Percentiles rank a stretch among this genome's conserved stretches.
Conservation (phyloP, 2,888 invertebrate genomes). For the Acrocyrtus sp. region DNA sequence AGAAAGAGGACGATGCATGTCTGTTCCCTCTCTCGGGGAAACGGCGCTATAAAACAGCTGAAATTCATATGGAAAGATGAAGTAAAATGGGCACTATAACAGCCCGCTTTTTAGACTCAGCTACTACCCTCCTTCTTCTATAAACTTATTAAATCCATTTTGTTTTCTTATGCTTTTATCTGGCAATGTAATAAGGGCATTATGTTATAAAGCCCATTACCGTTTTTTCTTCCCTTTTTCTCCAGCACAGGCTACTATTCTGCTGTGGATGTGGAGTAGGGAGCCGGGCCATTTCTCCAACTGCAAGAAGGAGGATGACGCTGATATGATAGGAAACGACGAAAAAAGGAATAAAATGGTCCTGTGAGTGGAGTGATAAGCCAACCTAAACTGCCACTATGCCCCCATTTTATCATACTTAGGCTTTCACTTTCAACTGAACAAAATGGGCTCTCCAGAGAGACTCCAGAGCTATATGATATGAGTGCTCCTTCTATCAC, state of each 20-base stretch:
- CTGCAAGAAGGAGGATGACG: constrained; percentile 6
- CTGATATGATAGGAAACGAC: constrained; percentile 15
- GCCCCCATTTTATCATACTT: constrained; percentile 32
- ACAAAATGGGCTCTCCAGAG: constrained; percentile 2
- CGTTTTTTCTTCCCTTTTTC: neutral
- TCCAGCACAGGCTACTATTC: neutral
- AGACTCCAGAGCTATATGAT: neutral
- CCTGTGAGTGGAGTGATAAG: constrained; percentile 38
- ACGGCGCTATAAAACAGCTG: no score
- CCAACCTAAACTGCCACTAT: constrained; percentile 32
- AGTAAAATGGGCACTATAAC: constrained; percentile 12
- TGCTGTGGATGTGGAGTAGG: neutral
- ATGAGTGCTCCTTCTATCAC: no score
- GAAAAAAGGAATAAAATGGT: constrained; percentile 20
- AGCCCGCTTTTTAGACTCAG: neutral
- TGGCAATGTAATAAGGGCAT: no score
- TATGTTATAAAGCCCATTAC: no score
- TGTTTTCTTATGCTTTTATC: no score
- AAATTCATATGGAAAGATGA: no score
- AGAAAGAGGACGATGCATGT: constrained; percentile 27
- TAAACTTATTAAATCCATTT: no score
- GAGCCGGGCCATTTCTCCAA: constrained; percentile 1
- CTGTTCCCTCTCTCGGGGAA: no score
- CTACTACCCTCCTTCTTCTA: constrained; percentile 1
- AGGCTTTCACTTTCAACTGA: constrained; percentile 14